Evolutionary conservation across 2,113 vertebrate species (phyloP), one percentile per base, ranked within the genome.

Genomic region (Chloropsis hardwickii): DNA sequence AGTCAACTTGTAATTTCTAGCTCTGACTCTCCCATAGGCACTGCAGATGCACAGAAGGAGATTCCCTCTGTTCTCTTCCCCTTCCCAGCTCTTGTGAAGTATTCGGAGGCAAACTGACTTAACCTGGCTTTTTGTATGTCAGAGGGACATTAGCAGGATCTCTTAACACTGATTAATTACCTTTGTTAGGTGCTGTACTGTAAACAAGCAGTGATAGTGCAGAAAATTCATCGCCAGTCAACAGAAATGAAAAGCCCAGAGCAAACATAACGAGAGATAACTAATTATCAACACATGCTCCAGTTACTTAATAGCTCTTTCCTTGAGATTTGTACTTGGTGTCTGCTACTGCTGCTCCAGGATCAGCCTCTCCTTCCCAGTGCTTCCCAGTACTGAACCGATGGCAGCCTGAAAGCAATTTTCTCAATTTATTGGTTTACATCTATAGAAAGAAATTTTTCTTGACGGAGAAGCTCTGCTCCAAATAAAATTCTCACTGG

Each of bases 161-260:
- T 85, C 47, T 91, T 85, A 92, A 61, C 76, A 19, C 50, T 94
- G 96, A 97, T 92, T 92, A 88, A 97, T 96, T 88, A 86, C 64
- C 27, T 44, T 23, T 53, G 19, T 45, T 83, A 83, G 86, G 78
- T 60, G 78, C 81, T n/a, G 66, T 57, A 33, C 84, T 90, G 74
- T 95, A 97, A 95, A 94, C 79, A 95, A 83, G 76, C 72, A 57
- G 57, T 21, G 76, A 88, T 72, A 88, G 82, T 14, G 37, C 81
- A 61, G 80, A 86, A 93, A 90, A 93, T 88, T 88, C 95, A 88
- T 92, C 9, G 35, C 73, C 65, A 53, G 81, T 81, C 93, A 90
- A 76, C 72, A 94, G 73, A 73, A 97, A 84, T 57, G 28, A 81
- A 94, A 91, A 95, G 76, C 90, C 88, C 94, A 86, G 62, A 88